Evolutionary conservation across 2,113 vertebrate species (phyloP).

Genomic region (Bubo blakistoni): DNA sequence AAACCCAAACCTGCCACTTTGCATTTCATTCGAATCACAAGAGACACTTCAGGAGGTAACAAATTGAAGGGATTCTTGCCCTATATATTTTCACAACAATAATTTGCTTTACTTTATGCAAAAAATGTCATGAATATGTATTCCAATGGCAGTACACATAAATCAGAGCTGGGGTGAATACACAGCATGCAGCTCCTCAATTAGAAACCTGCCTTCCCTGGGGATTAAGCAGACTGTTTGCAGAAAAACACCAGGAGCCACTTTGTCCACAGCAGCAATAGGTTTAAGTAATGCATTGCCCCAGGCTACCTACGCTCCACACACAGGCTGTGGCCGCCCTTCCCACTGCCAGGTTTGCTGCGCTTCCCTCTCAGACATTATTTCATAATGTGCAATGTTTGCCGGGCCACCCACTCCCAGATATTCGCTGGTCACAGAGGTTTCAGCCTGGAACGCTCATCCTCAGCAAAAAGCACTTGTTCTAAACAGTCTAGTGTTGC

Average conservation of each 20-base stretch:
- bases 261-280: neutral
- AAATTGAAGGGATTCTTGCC: constrained; percentile 4
- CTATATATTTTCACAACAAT: constrained; percentile 46
- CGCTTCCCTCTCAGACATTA: fast-evolving
- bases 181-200: neutral
- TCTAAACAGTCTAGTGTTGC: neutral
- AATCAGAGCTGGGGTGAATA: constrained; percentile 3
- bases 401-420: neutral
- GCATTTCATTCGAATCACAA: neutral
- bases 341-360: neutral
- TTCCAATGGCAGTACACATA: constrained; percentile 27
- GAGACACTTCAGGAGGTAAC: constrained; percentile 12
- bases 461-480: neutral
- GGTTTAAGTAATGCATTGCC: neutral
- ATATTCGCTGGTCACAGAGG: neutral
- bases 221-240: neutral
- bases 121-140: constrained; percentile 37
- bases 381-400: fast-evolving
- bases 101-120: constrained; percentile 37
- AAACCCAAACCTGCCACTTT: neutral
- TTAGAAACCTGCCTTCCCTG: neutral
- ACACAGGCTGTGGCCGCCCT: neutral
- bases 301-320: fast-evolving
- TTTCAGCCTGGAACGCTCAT: neutral
- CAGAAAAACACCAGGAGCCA: neutral